These are phyloP conservation scores for Eurytoma californica DNA, from an alignment of 2,888 invertebrate genomes.

Conservation along the genomic window DNA sequence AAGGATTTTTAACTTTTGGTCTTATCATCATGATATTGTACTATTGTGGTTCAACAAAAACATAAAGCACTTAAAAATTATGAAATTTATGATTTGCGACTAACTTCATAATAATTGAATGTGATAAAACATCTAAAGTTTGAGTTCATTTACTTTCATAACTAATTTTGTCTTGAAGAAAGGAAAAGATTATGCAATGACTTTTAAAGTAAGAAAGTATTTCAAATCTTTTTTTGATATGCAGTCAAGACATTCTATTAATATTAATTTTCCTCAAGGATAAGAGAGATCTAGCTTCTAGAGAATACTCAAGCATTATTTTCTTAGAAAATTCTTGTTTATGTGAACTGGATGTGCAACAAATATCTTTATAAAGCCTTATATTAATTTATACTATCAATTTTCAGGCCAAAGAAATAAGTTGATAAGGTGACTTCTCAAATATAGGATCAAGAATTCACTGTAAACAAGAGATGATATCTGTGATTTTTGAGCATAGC, in stretches of 20 bases:
- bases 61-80: neutral
- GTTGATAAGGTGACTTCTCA: constrained; percentile 13
- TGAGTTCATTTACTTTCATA: neutral
- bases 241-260: too few relatives aligned
- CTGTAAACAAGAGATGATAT: constrained; percentile 1
- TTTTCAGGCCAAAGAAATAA: constrained; percentile 30
- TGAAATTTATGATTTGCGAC: neutral
- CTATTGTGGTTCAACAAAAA: too few relatives aligned
- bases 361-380: constrained; percentile 4
- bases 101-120: constrained; percentile 2
- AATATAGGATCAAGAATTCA: constrained; percentile 1
- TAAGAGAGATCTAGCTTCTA: too few relatives aligned
- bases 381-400: constrained; percentile 21
- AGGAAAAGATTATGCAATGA: too few relatives aligned
- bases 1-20: too few relatives aligned
- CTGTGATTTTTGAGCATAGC: too few relatives aligned
- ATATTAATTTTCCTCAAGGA: too few relatives aligned
- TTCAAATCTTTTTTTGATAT: too few relatives aligned
- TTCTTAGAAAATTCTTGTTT: neutral
- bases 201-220: too few relatives aligned
- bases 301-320: neutral
- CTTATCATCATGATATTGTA: too few relatives aligned
- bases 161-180: neutral
- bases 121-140: neutral
- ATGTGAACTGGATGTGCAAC: neutral